phyloP scores from a whole-genome alignment of 2,888 invertebrate genomes.

The Dryococelus australis region DNA sequence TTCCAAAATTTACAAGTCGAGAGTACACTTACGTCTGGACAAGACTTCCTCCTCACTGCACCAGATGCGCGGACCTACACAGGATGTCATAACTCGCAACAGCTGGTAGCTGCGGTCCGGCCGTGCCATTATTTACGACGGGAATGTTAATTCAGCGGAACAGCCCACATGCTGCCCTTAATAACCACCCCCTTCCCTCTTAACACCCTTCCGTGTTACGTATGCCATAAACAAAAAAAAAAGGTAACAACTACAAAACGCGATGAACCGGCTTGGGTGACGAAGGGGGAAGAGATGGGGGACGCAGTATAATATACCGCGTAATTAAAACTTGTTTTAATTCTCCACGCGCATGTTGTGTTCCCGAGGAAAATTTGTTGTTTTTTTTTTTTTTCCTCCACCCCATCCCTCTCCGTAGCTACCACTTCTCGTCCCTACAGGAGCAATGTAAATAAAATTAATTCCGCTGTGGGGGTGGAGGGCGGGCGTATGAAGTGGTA shows the following conservation, averaged over 20 bases:
- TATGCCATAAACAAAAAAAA: slow-evolving; percentile 16
- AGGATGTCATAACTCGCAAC: too few species aligned
- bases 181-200: not conserved
- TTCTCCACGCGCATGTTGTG: slow-evolving; percentile 8
- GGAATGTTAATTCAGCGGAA: slow-evolving; percentile 10
- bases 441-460: slow-evolving; percentile 16
- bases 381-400: not conserved
- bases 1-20: too few species aligned
- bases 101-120: not conserved
- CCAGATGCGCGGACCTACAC: too few species aligned
- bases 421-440: not conserved
- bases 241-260: slow-evolving; percentile 11
- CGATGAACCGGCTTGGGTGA: not conserved
- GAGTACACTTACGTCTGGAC: too few species aligned
- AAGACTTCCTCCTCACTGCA: too few species aligned
- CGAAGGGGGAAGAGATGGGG: not conserved
- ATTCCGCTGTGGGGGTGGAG: not conserved
- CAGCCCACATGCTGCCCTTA: not conserved
- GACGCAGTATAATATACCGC: not conserved
- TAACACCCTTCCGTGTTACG: not conserved
- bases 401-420: not conserved
- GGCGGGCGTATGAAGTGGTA: not conserved
- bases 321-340: slow-evolving; percentile 16
- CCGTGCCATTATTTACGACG: not conserved
- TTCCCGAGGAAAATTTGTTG: not conserved